Conservation (phyloP, 1,140 invertebrate species). For the Aplysia californica region DNA sequence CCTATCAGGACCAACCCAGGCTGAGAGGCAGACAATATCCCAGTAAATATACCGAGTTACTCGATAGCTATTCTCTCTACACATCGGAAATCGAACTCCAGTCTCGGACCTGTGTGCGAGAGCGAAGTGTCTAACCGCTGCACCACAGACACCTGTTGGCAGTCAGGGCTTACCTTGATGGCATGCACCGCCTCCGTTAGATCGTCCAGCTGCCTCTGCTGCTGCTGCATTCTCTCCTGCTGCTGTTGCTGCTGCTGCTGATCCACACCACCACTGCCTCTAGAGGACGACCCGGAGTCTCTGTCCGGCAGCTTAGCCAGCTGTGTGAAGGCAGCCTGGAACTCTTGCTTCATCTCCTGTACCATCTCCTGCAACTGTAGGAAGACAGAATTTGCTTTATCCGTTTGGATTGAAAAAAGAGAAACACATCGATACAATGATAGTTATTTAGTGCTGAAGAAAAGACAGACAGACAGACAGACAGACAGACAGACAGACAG, state of each 20-base stretch:
- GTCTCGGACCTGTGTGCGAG: neutral
- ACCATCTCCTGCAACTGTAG: constrained; percentile 46
- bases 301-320: constrained; percentile 42
- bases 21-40: too few relatives aligned
- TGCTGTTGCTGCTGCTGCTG: neutral
- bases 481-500: neutral
- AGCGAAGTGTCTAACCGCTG: neutral
- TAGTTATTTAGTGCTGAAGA: too few relatives aligned
- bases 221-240: too few relatives aligned
- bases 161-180: constrained; percentile 11
- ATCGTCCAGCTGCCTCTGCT: constrained; percentile 9
- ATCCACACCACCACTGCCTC: constrained; percentile 8
- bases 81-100: neutral
- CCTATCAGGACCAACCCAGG: too few relatives aligned
- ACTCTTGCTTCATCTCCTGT: constrained; percentile 43
- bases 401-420: neutral
- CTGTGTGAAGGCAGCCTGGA: constrained; percentile 37
- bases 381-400: neutral
- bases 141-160: neutral
- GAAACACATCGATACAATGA: too few relatives aligned
- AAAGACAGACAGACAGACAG: too few relatives aligned
- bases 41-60: too few relatives aligned
- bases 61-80: neutral
- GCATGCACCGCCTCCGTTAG: neutral
- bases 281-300: too few relatives aligned